Conservation (phyloP, 2,888 invertebrate species). For the Glaucopsyche alexis region DNA sequence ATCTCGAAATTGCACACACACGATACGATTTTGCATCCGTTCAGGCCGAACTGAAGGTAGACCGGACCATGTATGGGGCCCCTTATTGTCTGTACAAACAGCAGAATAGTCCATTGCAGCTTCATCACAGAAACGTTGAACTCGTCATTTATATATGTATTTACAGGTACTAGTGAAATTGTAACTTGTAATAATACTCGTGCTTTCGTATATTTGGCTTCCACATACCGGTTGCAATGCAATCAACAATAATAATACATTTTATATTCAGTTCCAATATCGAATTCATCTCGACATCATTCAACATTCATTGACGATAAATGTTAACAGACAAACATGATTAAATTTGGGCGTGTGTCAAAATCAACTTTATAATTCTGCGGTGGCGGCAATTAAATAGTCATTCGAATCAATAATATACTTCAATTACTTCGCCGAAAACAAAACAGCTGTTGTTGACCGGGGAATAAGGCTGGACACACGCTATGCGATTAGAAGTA, state of each 20-base stretch:
- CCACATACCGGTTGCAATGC: neutral
- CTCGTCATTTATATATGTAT: neutral
- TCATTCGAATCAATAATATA: slow-evolving; percentile 38
- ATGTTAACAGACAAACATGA: slow-evolving; percentile 19
- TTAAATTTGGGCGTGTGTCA: slow-evolving; percentile 23
- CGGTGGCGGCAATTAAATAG: slow-evolving; percentile 36
- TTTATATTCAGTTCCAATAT: slow-evolving; percentile 6
- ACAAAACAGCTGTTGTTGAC: slow-evolving; percentile 32
- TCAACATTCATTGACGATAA: neutral
- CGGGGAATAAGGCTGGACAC: neutral
- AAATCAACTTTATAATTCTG: slow-evolving; percentile 36
- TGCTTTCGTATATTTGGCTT: neutral
- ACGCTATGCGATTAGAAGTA: neutral
- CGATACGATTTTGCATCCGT: too few species aligned
- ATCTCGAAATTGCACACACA: too few species aligned
- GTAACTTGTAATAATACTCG: neutral
- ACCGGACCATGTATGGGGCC: too few species aligned
- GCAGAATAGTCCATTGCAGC: too few species aligned
- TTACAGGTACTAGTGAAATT: neutral
- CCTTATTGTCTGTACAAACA: too few species aligned
- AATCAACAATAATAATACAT: slow-evolving; percentile 14
- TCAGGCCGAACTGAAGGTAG: too few species aligned
- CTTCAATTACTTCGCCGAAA: slow-evolving; percentile 37
- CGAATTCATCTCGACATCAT: slow-evolving; percentile 1
- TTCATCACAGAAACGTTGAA: too few species aligned